These are phyloP conservation scores for Limnephilus auricula DNA, from an alignment of 2,888 invertebrate genomes.

Conservation along the genomic window DNA sequence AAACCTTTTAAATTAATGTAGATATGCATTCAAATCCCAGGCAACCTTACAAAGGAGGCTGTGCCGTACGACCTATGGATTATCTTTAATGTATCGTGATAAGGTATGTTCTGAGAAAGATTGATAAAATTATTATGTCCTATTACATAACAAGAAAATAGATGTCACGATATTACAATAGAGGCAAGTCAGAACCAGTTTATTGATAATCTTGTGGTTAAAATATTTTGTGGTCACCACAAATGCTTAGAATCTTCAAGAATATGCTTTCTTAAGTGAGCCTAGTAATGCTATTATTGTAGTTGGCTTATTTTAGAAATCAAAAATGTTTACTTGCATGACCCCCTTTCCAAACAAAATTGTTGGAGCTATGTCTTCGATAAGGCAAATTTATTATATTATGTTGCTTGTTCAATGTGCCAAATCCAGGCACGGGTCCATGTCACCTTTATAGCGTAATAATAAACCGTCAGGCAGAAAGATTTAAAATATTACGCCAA, in stretches of 20 bases:
- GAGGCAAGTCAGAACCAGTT: not conserved
- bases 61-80: not conserved
- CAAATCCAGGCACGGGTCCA: not conserved
- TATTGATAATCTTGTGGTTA: not conserved
- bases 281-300: not conserved
- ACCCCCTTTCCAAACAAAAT: too few relatives aligned
- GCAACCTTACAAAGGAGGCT: slow-evolving; percentile 21
- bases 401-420: not conserved
- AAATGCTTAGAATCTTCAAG: not conserved
- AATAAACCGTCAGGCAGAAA: not conserved
- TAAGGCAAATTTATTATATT: not conserved
- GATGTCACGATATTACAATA: not conserved
- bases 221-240: not conserved
- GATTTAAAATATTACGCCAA: not conserved
- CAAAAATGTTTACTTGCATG: not conserved
- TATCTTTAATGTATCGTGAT: slow-evolving; percentile 1
- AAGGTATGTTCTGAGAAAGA: not conserved
- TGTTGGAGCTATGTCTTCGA: not conserved
- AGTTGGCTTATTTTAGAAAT: not conserved
- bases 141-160: not conserved
- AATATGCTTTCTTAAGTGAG: not conserved
- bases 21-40: not conserved
- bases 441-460: not conserved
- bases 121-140: slow-evolving; percentile 11
- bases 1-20: slow-evolving; percentile 30